Percentiles rank a stretch among this genome's conserved stretches.
Evolutionary conservation across 92 coral and sea anemone genomes (phyloP).

Genomic region (Siderastrea siderea): DNA sequence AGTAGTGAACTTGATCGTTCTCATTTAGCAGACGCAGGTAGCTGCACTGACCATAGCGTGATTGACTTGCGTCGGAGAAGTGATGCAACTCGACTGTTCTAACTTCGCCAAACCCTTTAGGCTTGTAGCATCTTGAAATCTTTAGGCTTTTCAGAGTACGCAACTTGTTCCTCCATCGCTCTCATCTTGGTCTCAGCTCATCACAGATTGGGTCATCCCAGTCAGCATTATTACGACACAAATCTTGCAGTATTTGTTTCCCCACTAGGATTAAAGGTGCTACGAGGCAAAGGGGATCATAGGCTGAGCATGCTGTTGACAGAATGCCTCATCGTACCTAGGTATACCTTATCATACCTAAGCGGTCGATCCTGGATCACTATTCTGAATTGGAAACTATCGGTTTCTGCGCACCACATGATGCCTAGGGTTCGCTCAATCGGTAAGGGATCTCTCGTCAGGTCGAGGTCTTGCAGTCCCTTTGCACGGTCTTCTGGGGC

Average conservation of each 20-base stretch:
- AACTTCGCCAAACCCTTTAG: conserved; percentile 56
- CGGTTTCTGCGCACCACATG: conserved; percentile 61
- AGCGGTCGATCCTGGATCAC: conserved; percentile 65
- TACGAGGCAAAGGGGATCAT: conserved; percentile 61
- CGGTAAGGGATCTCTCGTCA: conserved; percentile 51
- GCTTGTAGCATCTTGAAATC: conserved; percentile 67
- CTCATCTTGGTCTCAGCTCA: conserved; percentile 44
- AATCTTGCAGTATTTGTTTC: conserved; percentile 68
- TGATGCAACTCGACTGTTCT: conserved; percentile 59
- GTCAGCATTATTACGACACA: conserved; percentile 38
- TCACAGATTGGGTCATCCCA: conserved; percentile 66
- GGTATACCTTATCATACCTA: neutral
- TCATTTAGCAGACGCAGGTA: conserved; percentile 69
- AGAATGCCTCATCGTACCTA: conserved; percentile 55
- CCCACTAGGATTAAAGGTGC: conserved; percentile 70
- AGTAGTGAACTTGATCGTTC: conserved; percentile 49
- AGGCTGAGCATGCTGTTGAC: conserved; percentile 64
- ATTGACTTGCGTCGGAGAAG: conserved; percentile 64
- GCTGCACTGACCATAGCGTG: conserved; percentile 24
- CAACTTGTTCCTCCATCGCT: conserved; percentile 53
- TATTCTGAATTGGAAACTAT: conserved; percentile 65
- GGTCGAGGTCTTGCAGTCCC: conserved; percentile 54
- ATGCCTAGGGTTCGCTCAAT: conserved; percentile 64
- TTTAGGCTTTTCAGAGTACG: conserved; percentile 18
- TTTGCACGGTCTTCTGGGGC: conserved; percentile 63